Evolutionary conservation across 1,140 invertebrate genomes (phyloP), one percentile per base, ranked within the genome.

Genomic region (Drosophila novamexicana): DNA sequence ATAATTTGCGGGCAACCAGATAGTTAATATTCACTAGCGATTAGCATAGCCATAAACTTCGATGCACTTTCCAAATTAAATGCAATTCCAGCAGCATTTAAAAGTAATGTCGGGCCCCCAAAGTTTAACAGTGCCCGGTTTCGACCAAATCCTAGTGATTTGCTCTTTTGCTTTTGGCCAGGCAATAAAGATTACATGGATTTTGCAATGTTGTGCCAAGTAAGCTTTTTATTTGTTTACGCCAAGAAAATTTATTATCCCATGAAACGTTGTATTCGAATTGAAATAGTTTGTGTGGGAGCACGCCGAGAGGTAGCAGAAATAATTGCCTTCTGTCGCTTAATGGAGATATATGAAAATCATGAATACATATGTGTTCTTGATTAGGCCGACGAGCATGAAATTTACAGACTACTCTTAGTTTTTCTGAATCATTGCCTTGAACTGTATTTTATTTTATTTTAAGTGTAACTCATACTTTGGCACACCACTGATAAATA

Each of bases 11-110:
- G 36, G 14, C 7, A 49, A 49, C 40, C 29, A 50, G 12, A 53
- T 40, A 9, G 57, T 69, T 69, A 74, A 68, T 61, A 47, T 47
- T 29, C 18, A 47, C 14, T 37, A 6, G 22, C 52, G 52, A 54
- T 54, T 54, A 37, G 58, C 39, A 53, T 10, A 39, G 32, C 45
- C 34, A 63, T 63, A 50, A 62, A 32, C 12, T 34, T 53, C 18
- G 3, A n/a, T 42, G 57, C 71, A 74, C 64, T 74, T 50, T 62
- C 42, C 57, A 61, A 74, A 74, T 74, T 74, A 69, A 69, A 74
- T 62, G 65, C 40, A 54, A 10, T 53, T 69, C 12, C 8, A 37
- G 18, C 39, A 37, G 49, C 47, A 58, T 62, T 69, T 69, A 39
- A 37, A 34, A 66, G 57, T 70, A 47, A 54, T 34, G 59, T n/a